A percentile compares a stretch with the other conserved stretches of the same genome.
Conservation (phyloP, 2,888 invertebrate species). For the Ferdinandea cuprea region DNA sequence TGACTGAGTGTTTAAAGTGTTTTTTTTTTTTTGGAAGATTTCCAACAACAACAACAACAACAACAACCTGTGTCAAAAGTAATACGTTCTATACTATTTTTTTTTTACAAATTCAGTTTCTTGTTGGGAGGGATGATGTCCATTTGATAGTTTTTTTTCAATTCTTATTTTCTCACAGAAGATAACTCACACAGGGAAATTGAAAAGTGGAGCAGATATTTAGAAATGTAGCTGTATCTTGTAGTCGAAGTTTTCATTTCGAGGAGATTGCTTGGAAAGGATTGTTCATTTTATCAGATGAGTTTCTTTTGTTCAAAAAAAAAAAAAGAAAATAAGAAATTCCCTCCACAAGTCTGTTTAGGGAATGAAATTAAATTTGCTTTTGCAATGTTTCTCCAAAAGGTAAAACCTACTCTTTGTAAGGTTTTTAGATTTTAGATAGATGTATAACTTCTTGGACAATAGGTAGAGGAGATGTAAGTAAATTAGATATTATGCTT, state of each 20-base stretch:
- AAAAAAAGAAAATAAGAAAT: too few relatives aligned
- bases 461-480: too few relatives aligned
- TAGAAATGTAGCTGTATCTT: conserved; percentile 55
- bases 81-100: conserved; percentile 10
- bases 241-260: conserved; percentile 44
- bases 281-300: conserved; percentile 65
- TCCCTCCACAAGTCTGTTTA: conserved; percentile 44
- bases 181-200: conserved; percentile 22
- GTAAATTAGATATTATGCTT: too few relatives aligned
- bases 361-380: conserved; percentile 57
- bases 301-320: conserved; percentile 66
- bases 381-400: conserved; percentile 15
- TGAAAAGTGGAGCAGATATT: conserved; percentile 61
- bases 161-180: conserved; percentile 15
- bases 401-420: conserved; percentile 30
- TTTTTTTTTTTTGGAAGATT: not conserved
- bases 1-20: not conserved
- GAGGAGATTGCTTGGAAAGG: conserved; percentile 40
- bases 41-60: too few relatives aligned
- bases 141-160: conserved; percentile 28
- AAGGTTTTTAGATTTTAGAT: conserved; percentile 40
- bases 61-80: conserved; percentile 12
- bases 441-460: conserved; percentile 31
- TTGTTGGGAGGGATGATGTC: conserved; percentile 24
- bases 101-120: conserved; percentile 27